These are phyloP conservation scores for Genyomyrus donnyi DNA, from an alignment of 2,113 vertebrate species.

Conservation along the genomic window DNA sequence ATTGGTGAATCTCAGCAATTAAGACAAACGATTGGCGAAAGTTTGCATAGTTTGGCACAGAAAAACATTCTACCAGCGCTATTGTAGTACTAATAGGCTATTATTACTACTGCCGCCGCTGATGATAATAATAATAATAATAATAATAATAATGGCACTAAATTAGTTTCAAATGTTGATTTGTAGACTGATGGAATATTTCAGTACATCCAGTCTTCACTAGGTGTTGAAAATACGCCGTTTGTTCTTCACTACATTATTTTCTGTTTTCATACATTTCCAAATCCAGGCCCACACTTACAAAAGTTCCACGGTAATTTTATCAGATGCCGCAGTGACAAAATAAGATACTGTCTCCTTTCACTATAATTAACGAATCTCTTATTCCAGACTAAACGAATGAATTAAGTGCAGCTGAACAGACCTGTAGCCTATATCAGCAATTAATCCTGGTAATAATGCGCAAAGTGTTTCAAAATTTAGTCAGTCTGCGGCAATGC, in stretches of 20 bases:
- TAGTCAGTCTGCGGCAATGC: neutral
- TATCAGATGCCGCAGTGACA: neutral
- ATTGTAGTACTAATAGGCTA: neutral
- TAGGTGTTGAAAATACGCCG: neutral
- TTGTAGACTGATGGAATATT: neutral
- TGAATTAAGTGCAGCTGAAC: neutral
- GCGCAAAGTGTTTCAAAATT: neutral
- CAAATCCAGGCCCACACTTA: neutral
- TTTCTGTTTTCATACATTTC: neutral
- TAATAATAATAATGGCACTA: neutral
- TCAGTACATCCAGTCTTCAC: neutral
- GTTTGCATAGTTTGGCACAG: neutral
- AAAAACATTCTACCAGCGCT: neutral
- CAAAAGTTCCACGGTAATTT: neutral
- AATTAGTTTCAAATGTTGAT: neutral
- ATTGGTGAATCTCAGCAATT: neutral
- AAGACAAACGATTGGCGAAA: neutral
- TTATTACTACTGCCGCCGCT: neutral
- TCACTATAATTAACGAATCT: neutral
- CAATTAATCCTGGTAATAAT: neutral
- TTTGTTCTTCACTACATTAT: neutral
- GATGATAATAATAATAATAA: neutral
- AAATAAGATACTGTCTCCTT: neutral
- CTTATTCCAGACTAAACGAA: neutral
- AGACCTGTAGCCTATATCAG: neutral